A percentile compares a stretch with the other conserved stretches of the same genome.
These are phyloP conservation scores for Abramis brama DNA, from an alignment of 2,113 vertebrate species.

Conservation along the genomic window DNA sequence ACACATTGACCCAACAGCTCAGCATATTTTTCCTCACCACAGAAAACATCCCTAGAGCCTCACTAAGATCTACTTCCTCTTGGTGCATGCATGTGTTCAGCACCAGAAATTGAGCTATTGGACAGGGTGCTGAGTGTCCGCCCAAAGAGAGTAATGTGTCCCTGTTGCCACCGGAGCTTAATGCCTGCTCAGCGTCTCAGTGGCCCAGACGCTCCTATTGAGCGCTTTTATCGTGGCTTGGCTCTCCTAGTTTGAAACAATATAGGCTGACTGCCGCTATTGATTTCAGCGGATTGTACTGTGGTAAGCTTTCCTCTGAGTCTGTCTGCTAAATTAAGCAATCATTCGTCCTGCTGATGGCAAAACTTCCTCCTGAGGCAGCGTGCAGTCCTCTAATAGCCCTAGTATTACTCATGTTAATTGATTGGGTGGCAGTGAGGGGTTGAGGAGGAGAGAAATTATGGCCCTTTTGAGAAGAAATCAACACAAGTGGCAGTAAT, in stretches of 20 bases:
- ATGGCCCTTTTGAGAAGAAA: conserved; percentile 62
- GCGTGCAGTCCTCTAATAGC: conserved; percentile 85
- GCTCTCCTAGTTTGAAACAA: conserved; percentile 78
- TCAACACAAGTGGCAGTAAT: conserved; percentile 65
- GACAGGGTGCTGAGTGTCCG: conserved; percentile 56
- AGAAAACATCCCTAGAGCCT: conserved; percentile 49
- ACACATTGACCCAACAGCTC: conserved; percentile 30
- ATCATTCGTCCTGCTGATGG: conserved; percentile 88
- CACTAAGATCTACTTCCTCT: conserved; percentile 47
- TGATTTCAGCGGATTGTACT: conserved; percentile 82
- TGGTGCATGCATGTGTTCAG: conserved; percentile 43
- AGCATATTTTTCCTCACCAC: conserved; percentile 40
- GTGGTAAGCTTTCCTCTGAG: conserved; percentile 81
- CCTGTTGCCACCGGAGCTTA: conserved; percentile 66
- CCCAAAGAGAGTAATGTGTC: conserved; percentile 49
- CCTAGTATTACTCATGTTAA: conserved; percentile 85
- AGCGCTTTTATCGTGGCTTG: conserved; percentile 75
- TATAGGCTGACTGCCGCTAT: conserved; percentile 80
- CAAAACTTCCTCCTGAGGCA: conserved; percentile 83
- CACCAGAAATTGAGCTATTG: conserved; percentile 64
- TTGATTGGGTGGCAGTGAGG: conserved; percentile 85
- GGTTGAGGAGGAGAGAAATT: conserved; percentile 68
- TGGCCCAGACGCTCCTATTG: conserved; percentile 67
- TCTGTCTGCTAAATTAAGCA: conserved; percentile 86
- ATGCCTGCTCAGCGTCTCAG: conserved; percentile 76